phyloP scores from a whole-genome alignment of 37 sponge, comb jelly and placozoan genomes.

The Sycon ciliatum region DNA sequence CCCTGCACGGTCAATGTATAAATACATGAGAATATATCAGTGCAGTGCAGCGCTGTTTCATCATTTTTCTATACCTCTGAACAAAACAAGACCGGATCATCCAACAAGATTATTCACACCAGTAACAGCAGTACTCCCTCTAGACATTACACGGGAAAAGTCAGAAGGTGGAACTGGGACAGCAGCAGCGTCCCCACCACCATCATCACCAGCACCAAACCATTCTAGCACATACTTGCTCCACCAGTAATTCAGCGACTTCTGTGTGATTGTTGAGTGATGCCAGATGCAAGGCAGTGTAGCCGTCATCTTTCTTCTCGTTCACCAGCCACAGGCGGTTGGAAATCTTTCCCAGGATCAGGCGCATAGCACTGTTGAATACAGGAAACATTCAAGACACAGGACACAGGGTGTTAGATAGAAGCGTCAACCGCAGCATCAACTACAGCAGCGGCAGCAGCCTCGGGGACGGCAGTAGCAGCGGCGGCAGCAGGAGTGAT shows the following conservation, averaged over 20 bases:
- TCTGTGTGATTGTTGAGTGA: conserved; percentile 85
- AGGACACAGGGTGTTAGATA: not conserved
- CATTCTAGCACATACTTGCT: conserved; percentile 40
- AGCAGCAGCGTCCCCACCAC: too few relatives aligned
- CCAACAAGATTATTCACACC: too few relatives aligned
- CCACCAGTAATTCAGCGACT: conserved; percentile 67
- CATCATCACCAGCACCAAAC: too few relatives aligned
- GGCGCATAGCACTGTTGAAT: conserved; percentile 41
- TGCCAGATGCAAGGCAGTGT: conserved; percentile 81
- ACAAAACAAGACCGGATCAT: too few relatives aligned
- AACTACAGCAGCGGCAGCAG: not conserved
- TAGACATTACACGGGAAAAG: too few relatives aligned
- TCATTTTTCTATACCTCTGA: too few relatives aligned
- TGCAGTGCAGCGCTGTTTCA: too few relatives aligned
- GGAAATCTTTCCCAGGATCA: conserved; percentile 37
- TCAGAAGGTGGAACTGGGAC: too few relatives aligned
- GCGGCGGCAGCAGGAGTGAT: not conserved
- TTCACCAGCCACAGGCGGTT: conserved; percentile 42
- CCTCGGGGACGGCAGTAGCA: not conserved
- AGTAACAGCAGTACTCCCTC: too few relatives aligned
- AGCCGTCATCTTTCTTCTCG: conserved; percentile 79
- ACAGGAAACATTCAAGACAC: not conserved
- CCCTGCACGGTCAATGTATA: conserved; percentile 35
- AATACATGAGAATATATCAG: not conserved
- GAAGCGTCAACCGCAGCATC: not conserved